Evolutionary conservation across 2,888 invertebrate species (phyloP).

Genomic region (Epicampocera succincta): DNA sequence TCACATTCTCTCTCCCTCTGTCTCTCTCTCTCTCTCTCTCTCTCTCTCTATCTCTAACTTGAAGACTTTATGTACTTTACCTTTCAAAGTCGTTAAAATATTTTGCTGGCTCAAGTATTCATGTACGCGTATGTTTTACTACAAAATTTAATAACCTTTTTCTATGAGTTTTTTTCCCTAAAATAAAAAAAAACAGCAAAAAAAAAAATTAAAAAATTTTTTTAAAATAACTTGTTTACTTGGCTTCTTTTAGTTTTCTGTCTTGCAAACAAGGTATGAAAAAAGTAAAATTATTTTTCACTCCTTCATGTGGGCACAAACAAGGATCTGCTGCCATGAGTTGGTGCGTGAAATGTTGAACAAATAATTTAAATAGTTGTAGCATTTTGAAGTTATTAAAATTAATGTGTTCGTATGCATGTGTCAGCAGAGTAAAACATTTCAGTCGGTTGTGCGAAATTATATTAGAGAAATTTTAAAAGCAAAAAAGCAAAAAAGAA

Average conservation of each 20-base stretch:
- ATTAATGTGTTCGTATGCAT: neutral
- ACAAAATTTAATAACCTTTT: conserved; percentile 47
- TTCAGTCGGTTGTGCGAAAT: conserved; percentile 4
- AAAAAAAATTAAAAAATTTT: neutral
- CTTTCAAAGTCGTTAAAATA: conserved; percentile 45
- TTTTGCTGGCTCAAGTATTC: conserved; percentile 44
- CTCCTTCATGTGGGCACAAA: neutral
- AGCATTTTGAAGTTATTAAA: conserved; percentile 8
- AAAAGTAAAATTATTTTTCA: conserved; percentile 25
- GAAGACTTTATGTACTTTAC: conserved; percentile 5
- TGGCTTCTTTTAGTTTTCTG: neutral
- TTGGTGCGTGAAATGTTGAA: conserved; percentile 11
- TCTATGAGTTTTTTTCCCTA: neutral
- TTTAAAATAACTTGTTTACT: conserved; percentile 37
- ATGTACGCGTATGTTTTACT: conserved; percentile 29
- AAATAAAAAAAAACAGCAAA: neutral
- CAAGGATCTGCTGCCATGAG: no score
- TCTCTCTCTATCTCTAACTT: neutral
- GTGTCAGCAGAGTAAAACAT: neutral
- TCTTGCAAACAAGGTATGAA: neutral
- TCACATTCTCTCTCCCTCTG: neutral
- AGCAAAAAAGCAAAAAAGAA: neutral
- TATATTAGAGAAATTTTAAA: neutral
- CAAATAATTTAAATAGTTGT: conserved; percentile 41
- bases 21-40: neutral